A percentile compares a stretch with the other conserved stretches of the same genome.
Conservation (phyloP, 2,888 invertebrate species). For the Heliconius erato region DNA sequence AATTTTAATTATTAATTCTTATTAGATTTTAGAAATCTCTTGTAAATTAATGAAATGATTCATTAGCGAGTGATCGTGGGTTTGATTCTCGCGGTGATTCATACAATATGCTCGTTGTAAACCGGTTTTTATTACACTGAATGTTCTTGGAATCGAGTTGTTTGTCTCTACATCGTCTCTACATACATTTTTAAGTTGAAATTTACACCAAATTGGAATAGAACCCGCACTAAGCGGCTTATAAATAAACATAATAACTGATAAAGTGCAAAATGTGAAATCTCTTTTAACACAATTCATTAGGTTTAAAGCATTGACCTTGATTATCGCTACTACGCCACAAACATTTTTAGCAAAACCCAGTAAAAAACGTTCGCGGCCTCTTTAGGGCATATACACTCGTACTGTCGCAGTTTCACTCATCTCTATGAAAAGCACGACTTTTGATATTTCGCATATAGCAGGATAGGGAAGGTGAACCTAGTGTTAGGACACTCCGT, state of each 20-base stretch:
- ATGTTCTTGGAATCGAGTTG: constrained; percentile 10
- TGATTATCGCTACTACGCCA: constrained; percentile 47
- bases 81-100: constrained; percentile 16
- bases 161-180: neutral
- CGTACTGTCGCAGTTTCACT: constrained; percentile 19
- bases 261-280: constrained; percentile 24
- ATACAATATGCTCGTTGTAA: neutral
- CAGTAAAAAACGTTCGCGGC: constrained; percentile 38
- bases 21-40: neutral
- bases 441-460: neutral
- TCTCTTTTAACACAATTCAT: constrained; percentile 49
- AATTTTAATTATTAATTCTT: neutral
- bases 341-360: constrained; percentile 43
- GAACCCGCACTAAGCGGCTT: neutral
- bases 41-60: constrained; percentile 14
- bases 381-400: constrained; percentile 41
- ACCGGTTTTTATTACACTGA: constrained; percentile 6
- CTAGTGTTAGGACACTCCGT: no score
- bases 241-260: neutral
- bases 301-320: constrained; percentile 50
- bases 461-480: neutral
- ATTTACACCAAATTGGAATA: constrained; percentile 1
- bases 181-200: neutral
- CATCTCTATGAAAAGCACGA: constrained; percentile 5
- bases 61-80: constrained; percentile 7